phyloP scores from a whole-genome alignment of 1,140 invertebrate genomes.

The Saccostrea cuccullata region DNA sequence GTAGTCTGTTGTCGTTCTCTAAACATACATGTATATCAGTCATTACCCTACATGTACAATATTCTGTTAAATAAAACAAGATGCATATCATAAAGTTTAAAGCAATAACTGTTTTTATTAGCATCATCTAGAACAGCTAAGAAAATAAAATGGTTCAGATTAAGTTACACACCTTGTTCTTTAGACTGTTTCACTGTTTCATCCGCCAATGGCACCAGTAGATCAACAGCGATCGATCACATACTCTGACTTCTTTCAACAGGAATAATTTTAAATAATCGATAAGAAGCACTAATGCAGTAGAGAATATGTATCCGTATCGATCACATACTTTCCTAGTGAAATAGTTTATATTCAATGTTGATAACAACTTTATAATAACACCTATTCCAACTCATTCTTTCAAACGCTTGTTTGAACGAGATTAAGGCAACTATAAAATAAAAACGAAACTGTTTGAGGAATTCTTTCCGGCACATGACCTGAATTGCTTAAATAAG shows the following conservation, averaged over 20 bases:
- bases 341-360: not conserved
- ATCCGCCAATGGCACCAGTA: not conserved
- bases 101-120: not conserved
- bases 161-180: not conserved
- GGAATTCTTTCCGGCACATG: not conserved
- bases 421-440: not conserved
- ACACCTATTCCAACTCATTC: not conserved
- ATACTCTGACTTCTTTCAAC: constrained; percentile 29
- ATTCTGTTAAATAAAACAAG: too few relatives aligned
- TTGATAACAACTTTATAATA: not conserved
- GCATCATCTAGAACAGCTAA: not conserved
- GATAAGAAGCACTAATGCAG: constrained; percentile 11
- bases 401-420: not conserved
- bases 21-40: too few relatives aligned
- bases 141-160: too few relatives aligned
- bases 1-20: too few relatives aligned
- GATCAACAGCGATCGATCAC: not conserved
- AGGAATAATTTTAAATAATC: constrained; percentile 3
- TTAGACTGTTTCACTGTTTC: constrained; percentile 10
- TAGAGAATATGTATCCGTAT: not conserved
- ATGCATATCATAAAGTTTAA: too few relatives aligned
- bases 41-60: too few relatives aligned
- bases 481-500: too few relatives aligned
- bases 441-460: not conserved
- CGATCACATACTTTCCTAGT: not conserved